Conservation (phyloP, 2,888 invertebrate genomes). For the Heliconius sara region DNA sequence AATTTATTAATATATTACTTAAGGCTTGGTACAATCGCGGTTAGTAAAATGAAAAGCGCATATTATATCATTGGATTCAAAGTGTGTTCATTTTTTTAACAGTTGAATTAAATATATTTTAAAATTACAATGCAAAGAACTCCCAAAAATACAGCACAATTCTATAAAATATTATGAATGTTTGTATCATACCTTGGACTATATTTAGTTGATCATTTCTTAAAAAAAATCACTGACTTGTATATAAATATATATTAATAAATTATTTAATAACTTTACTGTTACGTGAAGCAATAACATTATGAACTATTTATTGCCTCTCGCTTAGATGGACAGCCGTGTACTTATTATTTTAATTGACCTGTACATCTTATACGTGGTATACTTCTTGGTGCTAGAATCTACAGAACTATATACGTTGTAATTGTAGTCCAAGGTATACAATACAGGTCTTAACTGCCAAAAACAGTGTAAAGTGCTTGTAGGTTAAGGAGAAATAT, state of each 20-base stretch:
- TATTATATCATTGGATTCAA: neutral
- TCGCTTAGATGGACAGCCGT: neutral
- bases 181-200: slow-evolving; percentile 15
- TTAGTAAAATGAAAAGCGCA: neutral
- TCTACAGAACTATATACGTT: neutral
- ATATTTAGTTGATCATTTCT: neutral
- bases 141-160: neutral
- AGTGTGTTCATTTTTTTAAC: neutral
- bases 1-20: slow-evolving; percentile 13
- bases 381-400: slow-evolving; percentile 21
- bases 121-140: neutral
- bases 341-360: slow-evolving; percentile 13
- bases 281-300: neutral
- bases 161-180: neutral
- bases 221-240: neutral
- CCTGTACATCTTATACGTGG: neutral
- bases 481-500: slow-evolving; percentile 49
- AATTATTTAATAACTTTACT: slow-evolving; percentile 6
- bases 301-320: neutral
- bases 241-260: neutral
- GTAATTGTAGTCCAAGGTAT: slow-evolving; percentile 28
- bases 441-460: slow-evolving; percentile 56
- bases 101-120: neutral
- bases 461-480: slow-evolving; percentile 59
- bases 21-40: neutral